These are phyloP conservation scores for Lophotriccus pileatus DNA, from an alignment of 2,797 vertebrate species.

Conservation along the genomic window DNA sequence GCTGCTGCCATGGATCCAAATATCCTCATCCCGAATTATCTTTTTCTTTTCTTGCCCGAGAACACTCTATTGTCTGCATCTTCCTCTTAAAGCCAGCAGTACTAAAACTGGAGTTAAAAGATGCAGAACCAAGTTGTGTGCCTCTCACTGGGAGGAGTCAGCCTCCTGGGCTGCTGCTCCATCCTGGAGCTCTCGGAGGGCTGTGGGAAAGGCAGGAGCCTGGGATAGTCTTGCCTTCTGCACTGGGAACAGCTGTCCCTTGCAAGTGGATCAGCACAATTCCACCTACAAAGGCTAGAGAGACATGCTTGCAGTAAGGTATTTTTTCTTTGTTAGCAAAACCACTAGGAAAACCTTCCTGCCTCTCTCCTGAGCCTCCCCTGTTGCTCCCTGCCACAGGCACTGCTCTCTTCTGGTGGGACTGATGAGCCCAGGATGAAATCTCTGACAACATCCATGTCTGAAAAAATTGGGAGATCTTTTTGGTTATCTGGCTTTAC, in stretches of 20 bases:
- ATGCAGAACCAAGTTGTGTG: background rate
- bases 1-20: constrained; percentile 16
- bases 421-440: background rate
- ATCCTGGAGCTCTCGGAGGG: background rate
- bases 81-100: background rate
- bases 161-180: background rate
- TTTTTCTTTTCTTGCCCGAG: background rate
- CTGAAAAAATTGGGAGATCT: fast-evolving
- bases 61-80: background rate
- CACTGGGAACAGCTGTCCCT: background rate
- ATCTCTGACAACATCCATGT: background rate
- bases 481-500: background rate
- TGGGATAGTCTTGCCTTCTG: background rate
- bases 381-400: background rate
- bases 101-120: background rate
- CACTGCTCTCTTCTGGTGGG: background rate
- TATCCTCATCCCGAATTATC: background rate
- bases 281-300: background rate
- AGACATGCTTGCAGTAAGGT: background rate
- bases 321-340: background rate
- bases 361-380: background rate
- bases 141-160: background rate
- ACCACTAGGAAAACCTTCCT: background rate
- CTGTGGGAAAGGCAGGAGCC: background rate
- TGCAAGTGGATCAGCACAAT: fast-evolving